Base-by-base conservation (phyloP, 2,888 invertebrate genomes). In the Operophtera brumata region DNA sequence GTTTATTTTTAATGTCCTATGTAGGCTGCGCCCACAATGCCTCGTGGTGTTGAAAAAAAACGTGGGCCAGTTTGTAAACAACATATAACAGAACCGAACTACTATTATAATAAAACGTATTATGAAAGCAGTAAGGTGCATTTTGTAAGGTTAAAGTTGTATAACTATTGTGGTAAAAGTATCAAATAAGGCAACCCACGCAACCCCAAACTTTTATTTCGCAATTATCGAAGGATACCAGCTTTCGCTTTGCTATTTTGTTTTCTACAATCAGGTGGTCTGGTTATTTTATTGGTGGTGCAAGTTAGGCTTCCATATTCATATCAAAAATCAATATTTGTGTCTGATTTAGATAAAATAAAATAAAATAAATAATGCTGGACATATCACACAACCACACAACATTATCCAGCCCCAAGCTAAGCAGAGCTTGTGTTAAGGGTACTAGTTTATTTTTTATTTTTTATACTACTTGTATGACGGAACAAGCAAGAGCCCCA, bases 11-110 rank as follows among this genome's bases (percentile, higher is more conserved):
- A 75, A 78, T 68, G 65, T 65, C 64, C 54, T 62, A 78, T 75
- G 85, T 85, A 84, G 84, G 84, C 69, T 65, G 83, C 83, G 80
- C 86, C 86, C 80, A 84, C 85, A 72, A 7, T 30, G 30, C 71
- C 68, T 69, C 62, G 62, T 69, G 58, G 70, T 67, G 70, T 70
- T 70, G 72, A 77, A 80, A 84, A 55, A 84, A 79, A 79, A 73
- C 80, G 82, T 84, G 81, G 83, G 82, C 72, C 71, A 71, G 65
- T 77, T 20, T 71, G 80, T 78, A 78, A 77, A 78, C 57, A 57
- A 12, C 11, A 43, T 12, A 8, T 54, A 72, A 78, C 59, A 72
- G 64, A 63, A 57, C 55, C 47, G 57, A 57, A 53, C 59, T 62
- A 54, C 65, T 48, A 40, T 40, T 52, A 52, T 49, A 50, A 57